Evolutionary conservation across 2,113 vertebrate genomes (phyloP), one percentile per base, ranked within the genome.

Genomic region (Neotoma lepida): DNA sequence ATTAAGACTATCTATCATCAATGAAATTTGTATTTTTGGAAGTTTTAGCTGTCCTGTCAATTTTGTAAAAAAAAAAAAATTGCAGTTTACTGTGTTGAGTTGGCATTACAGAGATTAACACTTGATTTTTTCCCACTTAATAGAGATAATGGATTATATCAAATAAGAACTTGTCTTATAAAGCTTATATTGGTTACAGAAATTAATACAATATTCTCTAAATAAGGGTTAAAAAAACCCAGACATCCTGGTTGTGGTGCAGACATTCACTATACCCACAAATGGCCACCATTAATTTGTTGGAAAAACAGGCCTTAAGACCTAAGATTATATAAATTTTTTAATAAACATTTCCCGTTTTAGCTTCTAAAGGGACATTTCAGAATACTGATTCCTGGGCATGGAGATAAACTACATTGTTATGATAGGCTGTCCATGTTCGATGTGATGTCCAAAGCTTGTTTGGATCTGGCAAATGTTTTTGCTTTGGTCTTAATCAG

Each of bases 181-280:
- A 54, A 71, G 22, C 13, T 56, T 56, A 99, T 99, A 99, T 99
- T 99, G 99, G 99, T 99, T 99, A 99, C 99, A 99, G 99, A 99
- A 99, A 99, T 99, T 99, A 99, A 99, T 99, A 99, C 99, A 99
- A 99, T 99, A 99, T 98, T 86, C 8, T 98, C 98, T 98, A 98
- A 98, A 98, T 98, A 98, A 98, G 96, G 91, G n/a, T 82, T 58
- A 49, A 54, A 56, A 66, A 15, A 33, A 22, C 6, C 44, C 18
- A 86, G 41, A 6, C 15, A 51, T 73, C 2, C 20, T 58, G 35
- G 26, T 44, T 85, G 14, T 73, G 6, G 51, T 91, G 9, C 56
- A 24, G 76, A 56, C 70, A 71, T 56, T 85, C n/a, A 76, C 2
- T 30, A 68, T 33, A 82, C 3, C 12, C 80, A 64, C 9, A 30